Conservation (phyloP, 2,888 invertebrate species). For the Drosophila cognata region DNA sequence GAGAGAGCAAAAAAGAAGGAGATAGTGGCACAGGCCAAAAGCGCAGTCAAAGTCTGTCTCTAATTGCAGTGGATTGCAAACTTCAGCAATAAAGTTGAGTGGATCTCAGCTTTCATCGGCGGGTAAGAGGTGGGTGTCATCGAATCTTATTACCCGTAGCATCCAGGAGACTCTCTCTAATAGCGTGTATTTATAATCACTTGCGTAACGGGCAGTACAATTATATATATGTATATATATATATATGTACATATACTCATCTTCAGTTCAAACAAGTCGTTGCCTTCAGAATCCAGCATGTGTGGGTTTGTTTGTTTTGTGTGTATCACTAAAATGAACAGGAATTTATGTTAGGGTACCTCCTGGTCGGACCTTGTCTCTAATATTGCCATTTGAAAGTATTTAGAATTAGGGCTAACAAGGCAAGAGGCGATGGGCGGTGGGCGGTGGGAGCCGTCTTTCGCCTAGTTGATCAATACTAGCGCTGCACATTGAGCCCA, state of each 20-base stretch:
- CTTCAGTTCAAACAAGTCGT: background rate
- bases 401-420: background rate
- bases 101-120: conserved; percentile 26
- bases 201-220: background rate
- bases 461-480: conserved; percentile 28
- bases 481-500: conserved; percentile 10
- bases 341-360: background rate
- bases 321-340: background rate
- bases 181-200: background rate
- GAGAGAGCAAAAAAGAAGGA: background rate
- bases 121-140: conserved; percentile 13
- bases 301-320: background rate
- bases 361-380: no score
- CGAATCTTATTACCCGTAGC: conserved; percentile 19
- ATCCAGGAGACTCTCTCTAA: background rate
- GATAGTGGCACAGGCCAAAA: background rate
- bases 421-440: background rate
- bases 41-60: conserved; percentile 26
- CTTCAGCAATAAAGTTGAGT: conserved; percentile 58
- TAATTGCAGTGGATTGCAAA: conserved; percentile 43
- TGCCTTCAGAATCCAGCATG: no score
- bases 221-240: background rate
- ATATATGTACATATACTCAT: background rate
- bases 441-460: conserved; percentile 12
- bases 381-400: conserved; percentile 12